These are phyloP conservation scores for Lonchura striata DNA, from an alignment of 2,113 vertebrate genomes.

Conservation along the genomic window DNA sequence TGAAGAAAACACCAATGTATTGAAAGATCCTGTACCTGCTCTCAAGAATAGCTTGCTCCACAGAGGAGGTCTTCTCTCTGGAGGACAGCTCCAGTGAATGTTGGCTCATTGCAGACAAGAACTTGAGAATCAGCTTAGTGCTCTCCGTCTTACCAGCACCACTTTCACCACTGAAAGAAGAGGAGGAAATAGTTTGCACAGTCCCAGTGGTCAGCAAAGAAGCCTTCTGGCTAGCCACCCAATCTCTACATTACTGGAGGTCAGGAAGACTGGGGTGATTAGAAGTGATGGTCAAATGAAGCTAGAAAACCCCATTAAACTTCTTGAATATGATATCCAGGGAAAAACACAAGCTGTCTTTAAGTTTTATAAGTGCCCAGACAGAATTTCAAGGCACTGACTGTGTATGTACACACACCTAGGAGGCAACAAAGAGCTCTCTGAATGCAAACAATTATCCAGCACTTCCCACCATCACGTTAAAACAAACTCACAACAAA, in stretches of 20 bases:
- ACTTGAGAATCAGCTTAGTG: constrained; percentile 95
- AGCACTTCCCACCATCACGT: neutral
- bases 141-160: constrained; percentile 97
- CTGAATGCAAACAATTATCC: neutral
- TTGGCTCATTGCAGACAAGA: constrained; percentile 93
- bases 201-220: neutral
- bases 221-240: neutral
- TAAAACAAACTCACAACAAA: neutral
- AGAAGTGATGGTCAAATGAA: neutral
- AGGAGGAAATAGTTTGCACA: neutral
- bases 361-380: neutral
- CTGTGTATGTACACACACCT: accelerated
- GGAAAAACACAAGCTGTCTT: neutral
- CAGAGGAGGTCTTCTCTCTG: constrained; percentile 81
- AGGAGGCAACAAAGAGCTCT: neutral
- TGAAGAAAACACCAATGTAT: neutral
- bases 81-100: constrained; percentile 82
- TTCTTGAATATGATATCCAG: neutral
- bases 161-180: constrained; percentile 89
- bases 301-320: neutral
- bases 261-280: neutral
- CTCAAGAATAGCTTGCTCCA: constrained; percentile 92
- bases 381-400: neutral
- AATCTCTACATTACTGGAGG: neutral
- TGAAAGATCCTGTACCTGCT: constrained; percentile 84